Conservation (phyloP, 2,888 invertebrate species). For the Acanthosepion esculentum region DNA sequence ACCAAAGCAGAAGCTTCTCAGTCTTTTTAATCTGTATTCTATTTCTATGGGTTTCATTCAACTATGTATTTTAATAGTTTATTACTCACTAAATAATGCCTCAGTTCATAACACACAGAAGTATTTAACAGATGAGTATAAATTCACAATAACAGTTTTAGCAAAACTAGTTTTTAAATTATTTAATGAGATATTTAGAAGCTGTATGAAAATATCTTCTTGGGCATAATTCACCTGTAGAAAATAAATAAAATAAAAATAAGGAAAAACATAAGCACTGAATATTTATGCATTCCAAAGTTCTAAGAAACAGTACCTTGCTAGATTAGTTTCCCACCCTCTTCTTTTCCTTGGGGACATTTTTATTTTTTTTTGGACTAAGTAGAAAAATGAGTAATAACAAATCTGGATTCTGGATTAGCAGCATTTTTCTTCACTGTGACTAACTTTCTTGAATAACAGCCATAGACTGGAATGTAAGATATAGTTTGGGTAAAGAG, state of each 20-base stretch:
- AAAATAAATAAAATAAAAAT: background rate
- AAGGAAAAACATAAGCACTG: background rate
- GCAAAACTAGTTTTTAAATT: background rate
- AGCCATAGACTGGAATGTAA: background rate
- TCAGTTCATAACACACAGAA: background rate
- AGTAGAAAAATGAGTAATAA: background rate
- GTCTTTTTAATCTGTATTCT: too few relatives aligned
- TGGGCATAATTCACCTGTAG: background rate
- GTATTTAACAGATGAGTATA: background rate
- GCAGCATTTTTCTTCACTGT: background rate
- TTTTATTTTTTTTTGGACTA: background rate
- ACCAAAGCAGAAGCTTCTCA: too few relatives aligned
- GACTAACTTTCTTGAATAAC: background rate
- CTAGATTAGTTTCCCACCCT: background rate
- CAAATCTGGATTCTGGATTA: background rate
- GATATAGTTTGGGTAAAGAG: background rate
- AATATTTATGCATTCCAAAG: constrained; percentile 7
- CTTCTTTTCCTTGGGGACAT: background rate
- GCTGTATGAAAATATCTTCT: background rate
- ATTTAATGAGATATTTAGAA: background rate
- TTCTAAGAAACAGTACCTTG: background rate
- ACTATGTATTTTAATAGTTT: too few relatives aligned
- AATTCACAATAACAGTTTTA: background rate
- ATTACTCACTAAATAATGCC: background rate
- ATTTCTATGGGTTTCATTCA: too few relatives aligned